Evolutionary conservation across 2,113 vertebrate genomes (phyloP).

Genomic region (Crocuta crocuta): DNA sequence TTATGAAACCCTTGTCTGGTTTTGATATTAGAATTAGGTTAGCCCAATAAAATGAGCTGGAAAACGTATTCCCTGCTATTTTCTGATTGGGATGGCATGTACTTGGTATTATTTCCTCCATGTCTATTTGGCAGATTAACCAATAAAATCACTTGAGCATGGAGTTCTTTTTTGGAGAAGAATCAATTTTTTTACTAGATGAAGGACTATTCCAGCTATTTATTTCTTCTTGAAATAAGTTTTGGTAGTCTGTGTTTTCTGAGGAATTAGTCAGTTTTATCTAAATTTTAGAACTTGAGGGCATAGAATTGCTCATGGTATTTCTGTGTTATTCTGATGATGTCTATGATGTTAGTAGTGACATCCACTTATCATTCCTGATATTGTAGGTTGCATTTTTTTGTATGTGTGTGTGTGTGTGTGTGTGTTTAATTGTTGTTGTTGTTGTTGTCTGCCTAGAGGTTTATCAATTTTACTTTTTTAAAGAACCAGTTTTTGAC

Average conservation of each 20-base stretch:
- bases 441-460: not conserved
- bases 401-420: not conserved
- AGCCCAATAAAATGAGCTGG: not conserved
- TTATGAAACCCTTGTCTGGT: not conserved
- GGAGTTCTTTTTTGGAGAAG: not conserved
- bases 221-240: not conserved
- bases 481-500: not conserved
- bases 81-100: not conserved
- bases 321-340: not conserved
- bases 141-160: not conserved
- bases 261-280: not conserved
- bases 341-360: not conserved
- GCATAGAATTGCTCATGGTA: not conserved
- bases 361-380: not conserved
- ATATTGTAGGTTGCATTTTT: not conserved
- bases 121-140: not conserved
- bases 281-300: not conserved
- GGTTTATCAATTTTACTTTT: not conserved
- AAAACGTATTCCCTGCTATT: not conserved
- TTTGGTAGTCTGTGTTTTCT: not conserved
- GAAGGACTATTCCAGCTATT: not conserved
- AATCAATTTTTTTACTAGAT: not conserved
- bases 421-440: no score
- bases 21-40: not conserved
- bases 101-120: not conserved